Evolutionary conservation across 2,797 vertebrate species (phyloP).

Genomic region (Diceros bicornis): DNA sequence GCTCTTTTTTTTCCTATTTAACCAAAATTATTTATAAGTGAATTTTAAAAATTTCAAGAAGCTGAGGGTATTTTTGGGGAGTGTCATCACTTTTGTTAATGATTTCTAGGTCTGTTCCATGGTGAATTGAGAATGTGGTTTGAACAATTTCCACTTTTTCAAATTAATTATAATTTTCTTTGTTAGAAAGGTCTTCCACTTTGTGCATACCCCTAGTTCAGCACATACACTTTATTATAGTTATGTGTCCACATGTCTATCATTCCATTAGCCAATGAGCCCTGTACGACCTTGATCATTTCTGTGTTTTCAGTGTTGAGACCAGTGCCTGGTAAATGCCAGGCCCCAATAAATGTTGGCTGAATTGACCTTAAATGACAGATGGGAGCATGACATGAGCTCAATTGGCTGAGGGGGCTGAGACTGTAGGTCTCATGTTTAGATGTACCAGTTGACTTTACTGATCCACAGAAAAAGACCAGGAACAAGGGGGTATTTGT

Average conservation of each 20-base stretch:
- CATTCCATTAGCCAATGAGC: conserved; percentile 37
- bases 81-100: conserved; percentile 52
- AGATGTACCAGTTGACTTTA: conserved; percentile 21
- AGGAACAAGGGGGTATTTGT: neutral
- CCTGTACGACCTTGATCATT: neutral
- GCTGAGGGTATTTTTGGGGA: neutral
- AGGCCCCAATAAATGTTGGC: conserved; percentile 44
- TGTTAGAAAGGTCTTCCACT: neutral
- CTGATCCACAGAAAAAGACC: conserved; percentile 16
- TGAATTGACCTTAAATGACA: conserved; percentile 56
- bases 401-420: neutral
- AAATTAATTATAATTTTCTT: conserved; percentile 46
- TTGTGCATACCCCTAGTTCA: neutral
- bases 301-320: conserved; percentile 25
- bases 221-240: neutral
- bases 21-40: conserved; percentile 14
- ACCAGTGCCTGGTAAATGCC: neutral
- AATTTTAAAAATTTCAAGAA: conserved; percentile 15
- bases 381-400: neutral
- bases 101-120: conserved; percentile 37
- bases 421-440: neutral
- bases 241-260: neutral
- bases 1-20: neutral
- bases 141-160: conserved; percentile 50
- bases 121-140: conserved; percentile 20